Conservation (phyloP, 2,888 invertebrate species). For the Melieria picta region DNA sequence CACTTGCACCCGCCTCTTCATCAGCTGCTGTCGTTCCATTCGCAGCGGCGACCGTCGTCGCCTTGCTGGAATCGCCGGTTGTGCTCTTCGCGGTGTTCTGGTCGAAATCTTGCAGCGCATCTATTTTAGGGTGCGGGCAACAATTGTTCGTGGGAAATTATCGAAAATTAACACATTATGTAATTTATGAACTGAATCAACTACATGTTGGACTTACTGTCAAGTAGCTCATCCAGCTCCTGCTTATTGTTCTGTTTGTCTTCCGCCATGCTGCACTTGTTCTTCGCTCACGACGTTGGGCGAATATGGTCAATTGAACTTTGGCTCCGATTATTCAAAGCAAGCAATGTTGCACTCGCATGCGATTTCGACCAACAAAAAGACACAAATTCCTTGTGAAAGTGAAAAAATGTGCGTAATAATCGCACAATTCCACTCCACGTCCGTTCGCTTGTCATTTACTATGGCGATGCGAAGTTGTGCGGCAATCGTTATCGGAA, state of each 20-base stretch:
- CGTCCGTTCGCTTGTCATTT: background rate
- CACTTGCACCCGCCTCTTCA: constrained; percentile 37
- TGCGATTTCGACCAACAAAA: background rate
- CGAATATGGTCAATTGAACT: background rate
- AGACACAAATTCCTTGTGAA: constrained; percentile 6
- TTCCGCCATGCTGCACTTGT: constrained; percentile 50
- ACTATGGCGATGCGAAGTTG: too few species aligned
- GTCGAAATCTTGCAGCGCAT: constrained; percentile 74
- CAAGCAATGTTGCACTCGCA: background rate
- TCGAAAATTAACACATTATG: constrained; percentile 42
- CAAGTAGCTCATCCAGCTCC: constrained; percentile 78
- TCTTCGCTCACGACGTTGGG: background rate
- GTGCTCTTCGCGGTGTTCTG: constrained; percentile 51
- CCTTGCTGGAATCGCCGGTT: constrained; percentile 45
- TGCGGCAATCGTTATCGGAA: background rate
- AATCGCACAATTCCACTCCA: constrained; percentile 12
- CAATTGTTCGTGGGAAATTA: too few species aligned
- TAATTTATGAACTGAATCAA: constrained; percentile 40
- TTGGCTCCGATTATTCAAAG: background rate
- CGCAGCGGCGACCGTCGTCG: constrained; percentile 36
- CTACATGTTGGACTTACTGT: constrained; percentile 70
- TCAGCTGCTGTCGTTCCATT: constrained; percentile 60
- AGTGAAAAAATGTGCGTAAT: constrained; percentile 24
- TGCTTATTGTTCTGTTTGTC: constrained; percentile 68
- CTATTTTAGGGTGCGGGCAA: constrained; percentile 59